Evolutionary conservation across 2,888 invertebrate species (phyloP).

Genomic region (Alitta virens): DNA sequence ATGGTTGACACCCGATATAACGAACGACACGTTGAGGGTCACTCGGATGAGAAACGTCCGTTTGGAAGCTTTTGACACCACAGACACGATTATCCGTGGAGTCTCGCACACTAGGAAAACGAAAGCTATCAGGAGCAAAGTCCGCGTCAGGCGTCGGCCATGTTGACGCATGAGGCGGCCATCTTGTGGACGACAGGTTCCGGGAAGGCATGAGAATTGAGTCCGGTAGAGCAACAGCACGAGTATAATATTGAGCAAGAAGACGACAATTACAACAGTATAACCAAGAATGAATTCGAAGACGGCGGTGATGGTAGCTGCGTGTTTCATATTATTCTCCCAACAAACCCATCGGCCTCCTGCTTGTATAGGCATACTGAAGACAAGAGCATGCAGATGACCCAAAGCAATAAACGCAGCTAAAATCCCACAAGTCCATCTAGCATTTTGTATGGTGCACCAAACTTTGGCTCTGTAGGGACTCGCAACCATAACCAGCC

Average conservation of each 20-base stretch:
- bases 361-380: constrained; percentile 12
- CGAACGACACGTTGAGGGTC: constrained; percentile 21
- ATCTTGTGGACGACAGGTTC: neutral
- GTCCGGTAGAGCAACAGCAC: constrained; percentile 11
- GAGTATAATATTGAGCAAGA: constrained; percentile 20
- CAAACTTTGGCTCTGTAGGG: constrained; percentile 19
- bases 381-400: constrained; percentile 19
- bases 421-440: constrained; percentile 4
- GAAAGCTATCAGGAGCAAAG: constrained; percentile 20
- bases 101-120: constrained; percentile 28
- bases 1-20: constrained; percentile 26
- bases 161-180: neutral
- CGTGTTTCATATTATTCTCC: constrained; percentile 2
- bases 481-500: constrained; percentile 22
- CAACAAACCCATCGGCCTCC: constrained; percentile 19
- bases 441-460: constrained; percentile 22
- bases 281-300: constrained; percentile 20
- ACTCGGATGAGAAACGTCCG: constrained; percentile 17
- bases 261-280: constrained; percentile 21
- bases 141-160: constrained; percentile 17
- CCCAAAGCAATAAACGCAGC: constrained; percentile 8
- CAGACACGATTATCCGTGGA: constrained; percentile 20
- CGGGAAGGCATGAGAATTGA: constrained; percentile 3
- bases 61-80: constrained; percentile 7
- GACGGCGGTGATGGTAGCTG: constrained; percentile 4